Percentiles rank a stretch among this genome's conserved stretches.
Evolutionary conservation across 2,888 invertebrate genomes (phyloP).

Genomic region (Beris chalybata): DNA sequence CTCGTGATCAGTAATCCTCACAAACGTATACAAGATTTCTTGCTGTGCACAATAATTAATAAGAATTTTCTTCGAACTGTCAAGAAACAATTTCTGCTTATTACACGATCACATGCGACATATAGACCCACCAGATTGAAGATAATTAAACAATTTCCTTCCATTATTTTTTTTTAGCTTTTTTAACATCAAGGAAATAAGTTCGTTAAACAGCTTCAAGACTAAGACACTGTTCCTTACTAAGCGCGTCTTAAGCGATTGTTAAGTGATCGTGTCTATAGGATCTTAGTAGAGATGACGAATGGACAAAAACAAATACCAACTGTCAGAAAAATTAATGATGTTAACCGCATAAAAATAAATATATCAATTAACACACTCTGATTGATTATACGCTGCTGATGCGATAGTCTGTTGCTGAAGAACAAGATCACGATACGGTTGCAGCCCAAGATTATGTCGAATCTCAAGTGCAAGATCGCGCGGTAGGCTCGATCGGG

Average conservation of each 20-base stretch:
- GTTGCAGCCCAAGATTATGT: no score
- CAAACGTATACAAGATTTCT: slow-evolving; percentile 5
- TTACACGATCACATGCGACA: slow-evolving; percentile 19
- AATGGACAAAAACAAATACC: slow-evolving; percentile 6
- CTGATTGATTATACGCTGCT: slow-evolving; percentile 32
- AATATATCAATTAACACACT: slow-evolving; percentile 36
- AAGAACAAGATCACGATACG: no score
- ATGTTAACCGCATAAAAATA: slow-evolving; percentile 30
- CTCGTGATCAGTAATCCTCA: slow-evolving; percentile 15
- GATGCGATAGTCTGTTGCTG: slow-evolving; percentile 15
- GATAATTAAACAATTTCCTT: background rate
- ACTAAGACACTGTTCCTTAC: background rate
- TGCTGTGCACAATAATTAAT: slow-evolving; percentile 25
- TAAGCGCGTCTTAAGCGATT: background rate
- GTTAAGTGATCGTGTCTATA: background rate
- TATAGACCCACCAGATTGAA: no score
- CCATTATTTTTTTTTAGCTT: background rate
- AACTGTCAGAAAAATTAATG: slow-evolving; percentile 29
- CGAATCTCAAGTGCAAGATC: no score
- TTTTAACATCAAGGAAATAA: background rate
- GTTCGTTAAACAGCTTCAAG: background rate
- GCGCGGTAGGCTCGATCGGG: no score
- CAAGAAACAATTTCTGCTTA: slow-evolving; percentile 30
- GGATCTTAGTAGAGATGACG: no score
- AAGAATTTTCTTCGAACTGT: slow-evolving; percentile 31